These are phyloP conservation scores for Ormyrus labotus DNA, from an alignment of 2,888 invertebrate species.

Conservation along the genomic window DNA sequence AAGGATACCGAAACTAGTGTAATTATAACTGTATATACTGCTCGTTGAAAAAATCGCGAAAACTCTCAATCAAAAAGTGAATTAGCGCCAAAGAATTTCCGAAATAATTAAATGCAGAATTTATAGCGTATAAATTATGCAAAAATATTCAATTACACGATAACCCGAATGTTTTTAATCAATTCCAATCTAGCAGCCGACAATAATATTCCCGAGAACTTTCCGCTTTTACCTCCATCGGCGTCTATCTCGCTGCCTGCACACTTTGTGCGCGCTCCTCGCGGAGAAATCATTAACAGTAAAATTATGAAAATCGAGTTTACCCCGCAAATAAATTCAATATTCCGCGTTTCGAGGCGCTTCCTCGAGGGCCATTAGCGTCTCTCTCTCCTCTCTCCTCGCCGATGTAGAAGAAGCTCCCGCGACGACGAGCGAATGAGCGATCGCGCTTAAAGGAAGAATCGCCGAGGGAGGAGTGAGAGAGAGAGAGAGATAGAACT, in stretches of 20 bases:
- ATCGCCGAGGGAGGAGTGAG: slow-evolving; percentile 32
- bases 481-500: slow-evolving; percentile 58
- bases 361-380: slow-evolving; percentile 35
- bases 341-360: slow-evolving; percentile 14
- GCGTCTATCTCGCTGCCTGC: not conserved
- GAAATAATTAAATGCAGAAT: no score
- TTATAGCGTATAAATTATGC: no score
- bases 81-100: no score
- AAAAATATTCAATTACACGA: no score
- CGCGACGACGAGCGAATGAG: slow-evolving; percentile 52
- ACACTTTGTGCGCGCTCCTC: not conserved
- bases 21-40: no score
- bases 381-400: slow-evolving; percentile 21
- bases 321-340: slow-evolving; percentile 36
- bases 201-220: not conserved
- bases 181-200: not conserved
- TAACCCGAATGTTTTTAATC: slow-evolving; percentile 8
- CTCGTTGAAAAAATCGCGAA: no score
- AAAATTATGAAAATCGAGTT: slow-evolving; percentile 46
- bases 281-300: slow-evolving; percentile 32
- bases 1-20: no score
- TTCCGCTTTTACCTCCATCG: not conserved
- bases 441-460: slow-evolving; percentile 57
- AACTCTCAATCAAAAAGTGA: no score
- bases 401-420: not conserved